phyloP scores from a whole-genome alignment of 1,140 invertebrate species.

The Latrodectus geometricus region DNA sequence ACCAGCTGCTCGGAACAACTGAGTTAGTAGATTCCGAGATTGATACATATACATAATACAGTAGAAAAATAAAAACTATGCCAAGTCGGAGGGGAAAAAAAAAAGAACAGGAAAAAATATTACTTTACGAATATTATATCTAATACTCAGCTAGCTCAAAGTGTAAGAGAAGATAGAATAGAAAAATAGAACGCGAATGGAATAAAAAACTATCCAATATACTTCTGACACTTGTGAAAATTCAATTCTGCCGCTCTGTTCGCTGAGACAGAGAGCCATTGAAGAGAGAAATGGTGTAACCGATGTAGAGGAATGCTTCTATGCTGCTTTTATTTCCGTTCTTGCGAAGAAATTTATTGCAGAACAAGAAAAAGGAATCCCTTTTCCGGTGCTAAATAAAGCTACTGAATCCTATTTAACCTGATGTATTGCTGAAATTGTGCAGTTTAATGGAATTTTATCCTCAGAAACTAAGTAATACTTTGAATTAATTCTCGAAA shows the following conservation, averaged over 20 bases:
- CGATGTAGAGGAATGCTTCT: background rate
- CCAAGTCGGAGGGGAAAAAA: background rate
- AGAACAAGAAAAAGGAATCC: background rate
- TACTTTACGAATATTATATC: slow-evolving; percentile 50
- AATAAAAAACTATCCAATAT: slow-evolving; percentile 60
- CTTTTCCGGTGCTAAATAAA: slow-evolving; percentile 11
- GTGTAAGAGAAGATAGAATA: slow-evolving; percentile 39
- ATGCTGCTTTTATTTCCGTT: background rate
- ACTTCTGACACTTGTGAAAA: slow-evolving; percentile 59
- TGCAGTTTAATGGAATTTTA: background rate
- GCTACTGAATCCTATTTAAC: slow-evolving; percentile 26
- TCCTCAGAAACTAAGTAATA: background rate
- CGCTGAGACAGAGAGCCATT: slow-evolving; percentile 14
- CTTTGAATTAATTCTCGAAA: no score
- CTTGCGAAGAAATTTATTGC: background rate
- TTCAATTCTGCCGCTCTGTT: slow-evolving; percentile 44
- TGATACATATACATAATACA: slow-evolving; percentile 59
- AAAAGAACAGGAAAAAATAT: slow-evolving; percentile 21
- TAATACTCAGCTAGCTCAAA: slow-evolving; percentile 27
- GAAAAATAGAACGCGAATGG: slow-evolving; percentile 48
- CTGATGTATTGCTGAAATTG: background rate
- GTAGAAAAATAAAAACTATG: slow-evolving; percentile 10
- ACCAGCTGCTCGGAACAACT: slow-evolving; percentile 43
- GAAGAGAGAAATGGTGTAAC: slow-evolving; percentile 47
- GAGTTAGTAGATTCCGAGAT: slow-evolving; percentile 51